Percentiles rank a stretch among this genome's conserved stretches.
Conservation (phyloP, 2,113 vertebrate species). For the Pterocles gutturalis region DNA sequence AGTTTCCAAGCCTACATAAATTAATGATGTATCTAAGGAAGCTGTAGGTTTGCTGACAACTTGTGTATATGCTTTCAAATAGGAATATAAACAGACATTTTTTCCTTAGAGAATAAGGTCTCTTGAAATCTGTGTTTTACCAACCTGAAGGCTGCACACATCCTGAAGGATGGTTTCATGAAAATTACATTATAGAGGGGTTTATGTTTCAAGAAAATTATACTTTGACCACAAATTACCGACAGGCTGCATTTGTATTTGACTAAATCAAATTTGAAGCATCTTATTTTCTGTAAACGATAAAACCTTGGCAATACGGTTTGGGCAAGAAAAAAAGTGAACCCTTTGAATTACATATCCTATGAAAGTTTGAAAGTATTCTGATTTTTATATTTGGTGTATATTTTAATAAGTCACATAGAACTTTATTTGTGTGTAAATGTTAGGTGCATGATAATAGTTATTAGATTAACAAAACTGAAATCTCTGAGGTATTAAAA, state of each 20-base stretch:
- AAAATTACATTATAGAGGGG: slow-evolving; percentile 30
- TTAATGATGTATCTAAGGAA: neutral
- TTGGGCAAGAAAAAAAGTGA: neutral
- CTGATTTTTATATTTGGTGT: neutral
- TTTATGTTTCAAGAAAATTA: neutral
- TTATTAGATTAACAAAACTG: neutral
- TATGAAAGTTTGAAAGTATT: neutral
- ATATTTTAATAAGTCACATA: neutral
- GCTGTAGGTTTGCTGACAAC: neutral
- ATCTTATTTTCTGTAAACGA: neutral
- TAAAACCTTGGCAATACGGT: neutral
- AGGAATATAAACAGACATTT: neutral
- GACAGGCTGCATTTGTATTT: neutral
- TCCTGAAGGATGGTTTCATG: slow-evolving; percentile 1
- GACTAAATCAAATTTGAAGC: neutral
- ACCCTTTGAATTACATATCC: neutral
- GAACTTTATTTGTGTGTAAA: neutral
- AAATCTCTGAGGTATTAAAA: neutral
- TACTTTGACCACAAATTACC: neutral
- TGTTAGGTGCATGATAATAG: neutral
- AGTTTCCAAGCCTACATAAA: neutral
- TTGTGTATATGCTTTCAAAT: neutral
- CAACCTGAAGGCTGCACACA: neutral
- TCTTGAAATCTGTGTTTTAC: neutral
- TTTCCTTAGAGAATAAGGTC: neutral